Evolutionary conservation across 2,888 invertebrate species (phyloP).

Genomic region (Onthophagus sagittarius): DNA sequence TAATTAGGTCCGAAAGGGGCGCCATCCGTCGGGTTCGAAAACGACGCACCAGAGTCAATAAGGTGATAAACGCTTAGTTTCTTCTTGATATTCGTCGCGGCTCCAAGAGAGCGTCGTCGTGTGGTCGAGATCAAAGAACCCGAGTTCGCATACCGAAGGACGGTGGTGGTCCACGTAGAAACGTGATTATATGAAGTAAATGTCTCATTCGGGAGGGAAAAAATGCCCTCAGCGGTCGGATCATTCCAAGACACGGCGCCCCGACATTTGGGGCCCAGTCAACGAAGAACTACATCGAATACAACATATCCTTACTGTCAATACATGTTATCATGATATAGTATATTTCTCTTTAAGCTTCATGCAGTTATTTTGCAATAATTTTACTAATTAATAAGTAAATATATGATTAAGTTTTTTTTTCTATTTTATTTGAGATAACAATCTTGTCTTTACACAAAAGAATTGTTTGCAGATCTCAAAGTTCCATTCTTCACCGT

Average conservation of each 20-base stretch:
- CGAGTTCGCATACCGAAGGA: conserved; percentile 38
- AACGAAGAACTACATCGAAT: not conserved
- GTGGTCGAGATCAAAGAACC: conserved; percentile 39
- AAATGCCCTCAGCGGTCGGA: not conserved
- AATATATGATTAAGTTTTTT: not conserved
- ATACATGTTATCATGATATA: not conserved
- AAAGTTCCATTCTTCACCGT: not conserved
- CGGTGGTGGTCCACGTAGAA: conserved; percentile 35
- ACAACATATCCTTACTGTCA: not conserved
- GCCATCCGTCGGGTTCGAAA: not conserved
- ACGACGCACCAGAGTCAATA: not conserved
- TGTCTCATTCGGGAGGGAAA: conserved; percentile 19
- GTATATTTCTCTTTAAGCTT: too few species aligned
- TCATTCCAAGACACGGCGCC: not conserved
- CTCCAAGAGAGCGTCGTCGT: not conserved
- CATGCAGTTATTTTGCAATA: too few species aligned
- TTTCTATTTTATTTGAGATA: not conserved
- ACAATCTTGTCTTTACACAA: not conserved
- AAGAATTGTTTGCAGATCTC: not conserved
- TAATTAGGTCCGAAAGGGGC: not conserved
- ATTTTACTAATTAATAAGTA: not conserved
- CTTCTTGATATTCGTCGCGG: not conserved
- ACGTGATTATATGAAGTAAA: conserved; percentile 42
- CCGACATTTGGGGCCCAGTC: not conserved
- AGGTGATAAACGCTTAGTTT: not conserved